Conservation (phyloP, 2,113 vertebrate genomes). For the Plotosus lineatus region DNA sequence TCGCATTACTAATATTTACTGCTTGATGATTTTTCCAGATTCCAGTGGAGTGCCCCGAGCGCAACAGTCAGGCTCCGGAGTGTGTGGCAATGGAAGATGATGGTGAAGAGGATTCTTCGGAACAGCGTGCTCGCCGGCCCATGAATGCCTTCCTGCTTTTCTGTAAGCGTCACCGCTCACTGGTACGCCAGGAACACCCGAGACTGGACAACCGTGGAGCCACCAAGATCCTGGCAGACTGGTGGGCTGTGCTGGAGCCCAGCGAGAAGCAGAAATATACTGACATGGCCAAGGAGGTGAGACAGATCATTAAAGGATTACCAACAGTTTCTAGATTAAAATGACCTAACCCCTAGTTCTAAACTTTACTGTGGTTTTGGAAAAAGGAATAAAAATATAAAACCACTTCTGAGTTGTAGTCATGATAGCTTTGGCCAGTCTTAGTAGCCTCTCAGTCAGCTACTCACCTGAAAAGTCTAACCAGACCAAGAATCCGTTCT, state of each 20-base stretch:
- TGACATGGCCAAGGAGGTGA: conserved; percentile 99
- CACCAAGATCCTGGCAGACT: conserved; percentile 97
- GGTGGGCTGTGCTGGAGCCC: conserved; percentile 97
- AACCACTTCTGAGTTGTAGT: background rate
- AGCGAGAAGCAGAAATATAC: conserved; percentile 99
- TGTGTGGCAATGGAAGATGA: conserved; percentile 82
- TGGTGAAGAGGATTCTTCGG: conserved; percentile 86
- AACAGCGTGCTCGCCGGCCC: conserved; percentile 91
- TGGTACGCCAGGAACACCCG: conserved; percentile 94
- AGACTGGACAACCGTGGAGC: conserved; percentile 96
- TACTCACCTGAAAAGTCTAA: background rate
- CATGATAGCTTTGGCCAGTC: background rate
- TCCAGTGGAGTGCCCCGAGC: conserved; percentile 60
- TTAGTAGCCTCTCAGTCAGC: background rate
- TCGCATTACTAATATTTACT: background rate
- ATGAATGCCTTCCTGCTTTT: conserved; percentile 99
- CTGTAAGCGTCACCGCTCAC: conserved; percentile 95
- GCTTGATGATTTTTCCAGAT: conserved; percentile 49
- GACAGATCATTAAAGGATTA: background rate
- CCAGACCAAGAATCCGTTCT: background rate
- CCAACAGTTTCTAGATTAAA: background rate
- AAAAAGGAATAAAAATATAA: background rate
- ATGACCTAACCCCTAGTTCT: background rate
- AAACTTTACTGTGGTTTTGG: background rate
- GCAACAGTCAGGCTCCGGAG: conserved; percentile 69